Base-by-base conservation (phyloP, 2,888 invertebrate genomes). In the Trissolcus japonicus region DNA sequence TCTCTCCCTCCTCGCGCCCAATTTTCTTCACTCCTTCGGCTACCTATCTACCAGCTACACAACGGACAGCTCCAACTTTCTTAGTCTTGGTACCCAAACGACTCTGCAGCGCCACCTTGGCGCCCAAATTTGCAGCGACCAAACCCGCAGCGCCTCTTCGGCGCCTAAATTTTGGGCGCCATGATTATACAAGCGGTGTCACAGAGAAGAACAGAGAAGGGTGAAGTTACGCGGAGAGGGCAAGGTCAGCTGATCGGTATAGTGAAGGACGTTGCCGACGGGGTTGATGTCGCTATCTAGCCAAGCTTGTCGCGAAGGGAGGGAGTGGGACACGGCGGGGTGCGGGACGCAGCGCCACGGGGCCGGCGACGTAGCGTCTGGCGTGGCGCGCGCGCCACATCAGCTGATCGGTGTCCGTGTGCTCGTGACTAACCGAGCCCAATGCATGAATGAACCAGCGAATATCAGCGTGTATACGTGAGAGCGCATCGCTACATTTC, bases 331-430 rank as follows among this genome's bases (percentile, higher is more conserved):
- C 78, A 16, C n/a, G 46, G 46, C 14, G 46, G 16, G 46, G 16
- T 16, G 16, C n/a, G 46, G 46, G 46, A 46, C 77, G 59, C 79
- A 81, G 81, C 80, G 78, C 79, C 78, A 82, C 79, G 82, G 83
- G 83, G 84, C 85, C 83, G 86, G 87, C 88, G 86, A 86, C 87
- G 83, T 83, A 86, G 86, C 85, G 88, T 88, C 88, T 88, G 79
- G 84, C 82, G 79, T 80, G 17, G 17, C 17, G 11, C 43, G 57
- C 81, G 82, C 80, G 79, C 62, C 46, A 16, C 79, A 83, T 83
- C 84, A 84, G 85, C 84, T 84, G 83, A 84, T 83, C 82, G 79
- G 40, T 57, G 72, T 76, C 73, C 43, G 59, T 80, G 79, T 63
- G 57, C 48, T 76, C 48, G 76, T 78, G 81, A 81, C 84, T 83